Base-by-base conservation (phyloP, 2,888 invertebrate genomes). In the Galerucella calmariensis region DNA sequence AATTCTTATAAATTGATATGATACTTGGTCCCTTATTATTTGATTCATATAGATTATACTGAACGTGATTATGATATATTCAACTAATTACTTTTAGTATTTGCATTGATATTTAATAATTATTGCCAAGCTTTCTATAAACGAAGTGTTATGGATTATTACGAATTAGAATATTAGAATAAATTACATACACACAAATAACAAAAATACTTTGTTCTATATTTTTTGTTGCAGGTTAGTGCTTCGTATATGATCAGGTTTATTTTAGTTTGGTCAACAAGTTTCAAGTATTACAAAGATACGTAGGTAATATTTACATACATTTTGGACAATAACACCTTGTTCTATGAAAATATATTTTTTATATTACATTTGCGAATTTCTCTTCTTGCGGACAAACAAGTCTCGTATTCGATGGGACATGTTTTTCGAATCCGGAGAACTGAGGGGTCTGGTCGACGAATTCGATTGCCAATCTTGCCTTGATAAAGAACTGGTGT, bases 401-500 rank as follows among this genome's bases (percentile, higher is more conserved):
- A 91, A 88, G 44, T 90, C 90, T 75, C 90, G 90, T 81, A 91
- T 90, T 46, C 91, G 89, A 2, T 91, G 90, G 48, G 91, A 91
- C 85, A 90, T 90, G 84, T 91, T 91, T 90, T 90, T 74, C 88
- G 89, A 5, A 71, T 75, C 88, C 85, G 53, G 75, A n/a, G 75
- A 75, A 75, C 75, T 75, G 14, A 75, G 62, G 6, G 86, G 84
- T 77, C 83, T 83, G 35, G 81, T 78, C 56, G 82, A 77, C 16
- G 78, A 76, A 72, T 75, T 88, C 62, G n/a, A 27, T 70, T 81
- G 80, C 74, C 79, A 77, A 14, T 81, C 80, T 48, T 75, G 78
- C 46, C 75, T 46, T 46, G 44, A 44, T 12, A 20, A 79, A 10
- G 77, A 81, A 67, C 78, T 16, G 9, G 76, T 72, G 63, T 75